Evolutionary conservation across 2,113 vertebrate species (phyloP).

Genomic region (Seriola aureovittata): DNA sequence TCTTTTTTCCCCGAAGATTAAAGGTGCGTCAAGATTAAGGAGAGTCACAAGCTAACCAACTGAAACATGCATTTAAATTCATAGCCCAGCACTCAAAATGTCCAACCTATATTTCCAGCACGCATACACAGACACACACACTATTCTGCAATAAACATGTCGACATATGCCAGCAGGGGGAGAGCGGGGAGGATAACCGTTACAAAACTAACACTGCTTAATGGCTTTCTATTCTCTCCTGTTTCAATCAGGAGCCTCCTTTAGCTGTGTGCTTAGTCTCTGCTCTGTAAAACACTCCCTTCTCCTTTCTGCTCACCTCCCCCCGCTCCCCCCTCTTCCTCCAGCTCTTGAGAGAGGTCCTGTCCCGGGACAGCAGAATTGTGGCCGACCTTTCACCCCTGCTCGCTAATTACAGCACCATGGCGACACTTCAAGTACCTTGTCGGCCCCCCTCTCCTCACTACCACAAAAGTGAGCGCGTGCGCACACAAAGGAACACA

Average conservation of each 20-base stretch:
- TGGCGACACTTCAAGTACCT: slow-evolving; percentile 93
- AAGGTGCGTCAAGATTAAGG: slow-evolving; percentile 54
- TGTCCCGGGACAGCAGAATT: slow-evolving; percentile 88
- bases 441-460: slow-evolving; percentile 71
- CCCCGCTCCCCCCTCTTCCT: slow-evolving; percentile 30
- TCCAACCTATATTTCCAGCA: slow-evolving; percentile 25
- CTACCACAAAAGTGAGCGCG: slow-evolving; percentile 52
- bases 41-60: slow-evolving; percentile 34
- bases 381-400: slow-evolving; percentile 90
- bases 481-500: slow-evolving; percentile 26
- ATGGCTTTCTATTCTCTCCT: slow-evolving; percentile 75
- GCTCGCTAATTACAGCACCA: slow-evolving; percentile 95
- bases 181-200: slow-evolving; percentile 64
- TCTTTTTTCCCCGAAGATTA: slow-evolving; percentile 37
- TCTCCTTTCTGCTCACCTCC: slow-evolving; percentile 58
- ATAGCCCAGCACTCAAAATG: slow-evolving; percentile 24
- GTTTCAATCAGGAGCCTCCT: slow-evolving; percentile 76
- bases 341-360: slow-evolving; percentile 87
- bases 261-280: slow-evolving; percentile 54
- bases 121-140: slow-evolving; percentile 34
- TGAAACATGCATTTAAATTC: slow-evolving; percentile 50
- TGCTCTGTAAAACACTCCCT: slow-evolving; percentile 57
- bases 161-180: slow-evolving; percentile 64
- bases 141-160: slow-evolving; percentile 56
- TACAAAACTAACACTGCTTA: slow-evolving; percentile 80